These are phyloP conservation scores for Drosophila ezoana DNA, from an alignment of 2,888 invertebrate species.

Conservation along the genomic window DNA sequence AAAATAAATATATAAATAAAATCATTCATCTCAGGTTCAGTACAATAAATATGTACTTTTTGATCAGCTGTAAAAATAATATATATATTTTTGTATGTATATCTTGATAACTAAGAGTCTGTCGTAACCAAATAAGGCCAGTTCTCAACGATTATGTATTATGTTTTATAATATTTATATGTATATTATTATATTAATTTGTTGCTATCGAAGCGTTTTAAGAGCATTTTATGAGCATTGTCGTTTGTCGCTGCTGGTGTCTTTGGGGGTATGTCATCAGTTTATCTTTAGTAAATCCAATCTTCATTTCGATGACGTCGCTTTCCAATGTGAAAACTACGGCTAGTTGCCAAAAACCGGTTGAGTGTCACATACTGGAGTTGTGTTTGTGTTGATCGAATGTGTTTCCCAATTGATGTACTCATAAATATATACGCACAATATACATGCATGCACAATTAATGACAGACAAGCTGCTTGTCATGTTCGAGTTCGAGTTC, in stretches of 20 bases:
- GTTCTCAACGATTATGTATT: no score
- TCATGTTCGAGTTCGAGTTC: constrained; percentile 29
- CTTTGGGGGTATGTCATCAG: constrained; percentile 2
- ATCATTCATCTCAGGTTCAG: not conserved
- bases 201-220: no score
- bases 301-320: constrained; percentile 8
- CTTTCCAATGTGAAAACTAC: constrained; percentile 20
- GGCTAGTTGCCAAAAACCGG: constrained; percentile 32
- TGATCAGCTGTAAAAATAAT: constrained; percentile 4
- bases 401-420: constrained; percentile 44
- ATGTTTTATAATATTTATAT: no score
- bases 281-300: constrained; percentile 13
- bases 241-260: constrained; percentile 5
- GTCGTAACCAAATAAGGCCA: no score
- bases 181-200: constrained; percentile 4
- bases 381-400: constrained; percentile 18
- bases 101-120: no score
- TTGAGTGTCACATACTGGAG: constrained; percentile 26
- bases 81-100: not conserved
- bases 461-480: constrained; percentile 47
- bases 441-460: not conserved
- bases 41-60: constrained; percentile 1
- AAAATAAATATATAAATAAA: not conserved
- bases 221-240: not conserved
- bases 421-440: constrained; percentile 3